phyloP scores from a whole-genome alignment of 2,888 invertebrate genomes.

The Parnassius glacialis region DNA sequence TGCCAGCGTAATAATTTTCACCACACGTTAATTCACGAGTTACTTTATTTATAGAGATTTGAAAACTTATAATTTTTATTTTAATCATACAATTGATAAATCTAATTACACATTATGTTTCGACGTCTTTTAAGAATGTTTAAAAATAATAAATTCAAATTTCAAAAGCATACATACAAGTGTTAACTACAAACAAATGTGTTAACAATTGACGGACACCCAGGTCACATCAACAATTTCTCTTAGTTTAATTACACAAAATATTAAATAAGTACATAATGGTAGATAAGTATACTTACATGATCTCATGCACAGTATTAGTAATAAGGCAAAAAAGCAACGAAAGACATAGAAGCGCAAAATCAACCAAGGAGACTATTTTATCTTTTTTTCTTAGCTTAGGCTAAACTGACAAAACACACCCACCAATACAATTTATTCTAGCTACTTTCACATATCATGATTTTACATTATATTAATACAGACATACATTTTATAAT shows the following conservation, averaged over 20 bases:
- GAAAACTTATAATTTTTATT: not conserved
- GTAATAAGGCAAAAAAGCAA: constrained; percentile 46
- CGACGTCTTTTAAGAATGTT: constrained; percentile 3
- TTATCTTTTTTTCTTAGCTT: constrained; percentile 74
- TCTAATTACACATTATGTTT: constrained; percentile 14
- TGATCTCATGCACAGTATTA: constrained; percentile 54
- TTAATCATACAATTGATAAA: not conserved
- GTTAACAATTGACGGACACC: constrained; percentile 63
- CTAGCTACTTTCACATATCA: constrained; percentile 33
- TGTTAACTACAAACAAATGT: constrained; percentile 41
- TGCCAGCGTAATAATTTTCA: too few species aligned
- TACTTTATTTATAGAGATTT: too few species aligned
- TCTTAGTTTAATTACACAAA: constrained; percentile 51
- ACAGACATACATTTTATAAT: constrained; percentile 32
- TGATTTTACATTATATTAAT: constrained; percentile 33
- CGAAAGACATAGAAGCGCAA: constrained; percentile 45
- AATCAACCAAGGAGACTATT: constrained; percentile 51
- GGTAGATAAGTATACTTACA: constrained; percentile 43
- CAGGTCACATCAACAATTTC: constrained; percentile 76
- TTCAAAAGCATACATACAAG: constrained; percentile 11
- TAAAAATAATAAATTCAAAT: constrained; percentile 13
- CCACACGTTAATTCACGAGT: too few species aligned
- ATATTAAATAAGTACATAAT: constrained; percentile 49
- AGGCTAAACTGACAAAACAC: constrained; percentile 75
- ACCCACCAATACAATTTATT: constrained; percentile 37